phyloP scores from a whole-genome alignment of 2,113 vertebrate genomes.

The Mesitornis unicolor region DNA sequence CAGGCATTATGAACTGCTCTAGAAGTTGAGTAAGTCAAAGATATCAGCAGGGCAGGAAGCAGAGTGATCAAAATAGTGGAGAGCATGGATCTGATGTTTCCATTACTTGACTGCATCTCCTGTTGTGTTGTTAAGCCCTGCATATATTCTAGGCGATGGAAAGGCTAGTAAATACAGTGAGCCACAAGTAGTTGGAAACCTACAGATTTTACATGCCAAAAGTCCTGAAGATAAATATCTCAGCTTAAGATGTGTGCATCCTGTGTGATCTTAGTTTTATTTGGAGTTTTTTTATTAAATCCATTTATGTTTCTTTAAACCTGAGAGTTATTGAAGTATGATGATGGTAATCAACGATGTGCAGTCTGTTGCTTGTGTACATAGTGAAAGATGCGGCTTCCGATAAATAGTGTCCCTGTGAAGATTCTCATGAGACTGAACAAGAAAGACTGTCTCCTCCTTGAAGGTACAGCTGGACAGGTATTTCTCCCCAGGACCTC shows the following conservation, averaged over 20 bases:
- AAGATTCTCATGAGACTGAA: not conserved
- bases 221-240: not conserved
- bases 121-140: not conserved
- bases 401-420: not conserved
- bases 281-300: not conserved
- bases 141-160: not conserved
- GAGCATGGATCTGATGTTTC: not conserved
- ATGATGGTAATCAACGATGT: not conserved
- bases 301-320: not conserved
- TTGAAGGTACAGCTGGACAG: not conserved
- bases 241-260: not conserved
- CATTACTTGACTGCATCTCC: not conserved
- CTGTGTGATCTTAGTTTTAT: not conserved
- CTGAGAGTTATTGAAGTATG: not conserved
- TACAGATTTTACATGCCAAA: not conserved
- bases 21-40: not conserved
- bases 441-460: not conserved
- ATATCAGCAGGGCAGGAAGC: not conserved
- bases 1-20: not conserved
- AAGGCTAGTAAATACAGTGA: not conserved
- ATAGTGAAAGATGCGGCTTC: not conserved
- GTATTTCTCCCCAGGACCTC: not conserved
- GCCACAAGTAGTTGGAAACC: not conserved
- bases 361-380: not conserved
- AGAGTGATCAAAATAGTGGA: not conserved